Conservation (phyloP, 2,113 vertebrate genomes). For the Psittacula cyanocephala region DNA sequence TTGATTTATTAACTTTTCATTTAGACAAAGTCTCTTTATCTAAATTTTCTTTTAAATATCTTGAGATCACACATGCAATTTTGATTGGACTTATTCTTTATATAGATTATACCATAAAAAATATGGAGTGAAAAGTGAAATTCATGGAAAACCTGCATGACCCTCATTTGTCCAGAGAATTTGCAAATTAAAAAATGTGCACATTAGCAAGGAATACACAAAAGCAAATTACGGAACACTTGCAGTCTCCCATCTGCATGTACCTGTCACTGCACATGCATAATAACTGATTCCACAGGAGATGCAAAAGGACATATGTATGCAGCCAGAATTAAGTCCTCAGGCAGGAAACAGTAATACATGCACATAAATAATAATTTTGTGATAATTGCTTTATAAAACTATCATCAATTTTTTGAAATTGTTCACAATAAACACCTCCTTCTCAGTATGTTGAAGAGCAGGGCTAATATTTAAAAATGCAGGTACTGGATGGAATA, state of each 20-base stretch:
- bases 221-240: neutral
- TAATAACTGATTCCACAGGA: neutral
- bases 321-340: neutral
- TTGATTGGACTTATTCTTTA: neutral
- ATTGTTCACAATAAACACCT: neutral
- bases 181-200: neutral
- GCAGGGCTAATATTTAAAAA: neutral
- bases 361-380: slow-evolving; percentile 1
- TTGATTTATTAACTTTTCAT: neutral
- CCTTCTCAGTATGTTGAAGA: neutral
- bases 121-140: neutral
- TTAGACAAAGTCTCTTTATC: neutral
- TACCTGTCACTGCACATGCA: neutral
- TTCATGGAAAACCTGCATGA: neutral
- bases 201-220: neutral
- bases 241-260: neutral
- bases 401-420: neutral
- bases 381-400: neutral
- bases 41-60: neutral
- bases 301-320: neutral
- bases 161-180: neutral
- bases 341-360: neutral
- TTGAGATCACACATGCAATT: neutral
- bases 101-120: neutral
- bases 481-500: neutral